Conservation (phyloP, 2,797 vertebrate species). For the Jordanella pulchra region DNA sequence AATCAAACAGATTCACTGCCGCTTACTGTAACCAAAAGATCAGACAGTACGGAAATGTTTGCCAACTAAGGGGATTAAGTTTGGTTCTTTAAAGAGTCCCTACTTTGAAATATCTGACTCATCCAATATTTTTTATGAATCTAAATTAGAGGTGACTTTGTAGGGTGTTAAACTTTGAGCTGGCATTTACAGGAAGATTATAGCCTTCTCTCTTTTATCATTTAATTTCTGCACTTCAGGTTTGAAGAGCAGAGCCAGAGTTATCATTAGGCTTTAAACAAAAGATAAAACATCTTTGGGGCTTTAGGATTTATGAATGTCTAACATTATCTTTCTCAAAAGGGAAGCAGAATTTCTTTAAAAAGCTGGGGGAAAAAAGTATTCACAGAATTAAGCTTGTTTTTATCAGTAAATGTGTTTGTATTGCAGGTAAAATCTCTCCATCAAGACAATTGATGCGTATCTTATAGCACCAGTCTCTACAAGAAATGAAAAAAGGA, state of each 20-base stretch:
- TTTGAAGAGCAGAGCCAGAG: conserved; percentile 26
- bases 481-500: background rate
- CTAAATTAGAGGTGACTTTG: conserved; percentile 73
- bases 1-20: conserved; percentile 37
- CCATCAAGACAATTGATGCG: background rate
- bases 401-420: background rate
- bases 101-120: conserved; percentile 64
- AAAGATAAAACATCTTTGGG: conserved; percentile 13
- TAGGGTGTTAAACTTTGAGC: conserved; percentile 52
- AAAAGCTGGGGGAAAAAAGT: background rate
- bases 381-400: background rate
- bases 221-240: conserved; percentile 25
- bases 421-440: background rate
- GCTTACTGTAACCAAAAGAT: conserved; percentile 57
- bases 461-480: background rate
- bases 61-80: conserved; percentile 66
- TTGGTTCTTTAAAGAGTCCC: conserved; percentile 53
- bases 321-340: conserved; percentile 10
- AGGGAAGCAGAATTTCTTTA: background rate
- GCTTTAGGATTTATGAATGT: conserved; percentile 31
- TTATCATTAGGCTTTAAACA: conserved; percentile 21
- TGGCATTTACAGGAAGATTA: conserved; percentile 62
- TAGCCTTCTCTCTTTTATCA: conserved; percentile 22
- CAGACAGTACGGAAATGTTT: conserved; percentile 48
- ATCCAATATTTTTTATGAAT: conserved; percentile 67